Evolutionary conservation across 1,140 invertebrate genomes (phyloP), one percentile per base, ranked within the genome.

Genomic region (Eupeodes corollae): DNA sequence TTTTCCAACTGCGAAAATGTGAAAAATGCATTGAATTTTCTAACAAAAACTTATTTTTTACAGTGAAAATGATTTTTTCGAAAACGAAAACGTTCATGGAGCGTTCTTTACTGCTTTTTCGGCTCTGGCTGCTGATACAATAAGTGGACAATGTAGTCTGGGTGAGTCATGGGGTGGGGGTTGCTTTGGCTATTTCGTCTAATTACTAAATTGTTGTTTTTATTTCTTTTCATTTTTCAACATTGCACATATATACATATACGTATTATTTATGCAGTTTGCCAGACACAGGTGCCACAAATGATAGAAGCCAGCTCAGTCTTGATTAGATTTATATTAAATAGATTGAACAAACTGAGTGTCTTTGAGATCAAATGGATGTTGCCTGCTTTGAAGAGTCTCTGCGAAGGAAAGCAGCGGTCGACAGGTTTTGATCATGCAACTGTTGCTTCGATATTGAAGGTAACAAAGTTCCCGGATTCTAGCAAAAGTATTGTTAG

Each of bases 101-200:
- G 74, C 75, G 32, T 88, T 88, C 70, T 88, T 85, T 59, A 81
- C 80, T 45, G 78, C 83, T 6, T 85, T 87, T 70, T 79, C 80
- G 53, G 79, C 82, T 16, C 64, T 88, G 52, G 77, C 83, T 46
- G 78, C 83, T 12, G 82, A 88, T 71, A 86, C 82, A 57, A 77
- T 90, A 51, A 80, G 80, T 64, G 71, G 72, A 51, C 79, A 78
- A 72, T 77, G 78, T 49, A 74, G 70, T 59, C 71, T 76, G 54
- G 75, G 84, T 87, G 75, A 80, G 82, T 78, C 10, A 44, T 40
- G 19, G 10, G 15, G 16, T 49, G 48, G 48, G 46, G 46, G 51
- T 57, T 63, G n/a, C 14, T 32, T 30, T 32, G 14, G 12, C 19
- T 42, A n/a, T 18, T 30, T 18, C 16, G n/a, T 34, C 9, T n/a